Evolutionary conservation across 2,888 invertebrate genomes (phyloP).

Genomic region (Gortyna flavago): DNA sequence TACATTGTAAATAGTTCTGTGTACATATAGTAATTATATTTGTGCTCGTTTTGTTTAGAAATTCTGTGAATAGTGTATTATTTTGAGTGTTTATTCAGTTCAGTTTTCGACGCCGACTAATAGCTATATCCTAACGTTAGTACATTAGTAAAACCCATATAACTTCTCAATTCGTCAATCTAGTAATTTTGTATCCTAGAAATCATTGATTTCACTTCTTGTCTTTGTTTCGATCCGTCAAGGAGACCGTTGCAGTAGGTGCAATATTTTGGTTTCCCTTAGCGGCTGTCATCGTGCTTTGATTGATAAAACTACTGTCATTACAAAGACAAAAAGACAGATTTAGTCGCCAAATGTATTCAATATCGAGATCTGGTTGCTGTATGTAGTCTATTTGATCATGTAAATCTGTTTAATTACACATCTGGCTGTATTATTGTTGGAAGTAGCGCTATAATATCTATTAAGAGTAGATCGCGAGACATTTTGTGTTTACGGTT

Average conservation of each 20-base stretch:
- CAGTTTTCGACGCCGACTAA: conserved; percentile 91
- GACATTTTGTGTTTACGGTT: conserved; percentile 83
- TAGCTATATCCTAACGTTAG: conserved; percentile 83
- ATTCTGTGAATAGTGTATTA: conserved; percentile 91
- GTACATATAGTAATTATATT: conserved; percentile 94
- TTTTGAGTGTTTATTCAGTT: conserved; percentile 91
- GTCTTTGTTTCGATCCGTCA: conserved; percentile 90
- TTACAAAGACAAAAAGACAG: conserved; percentile 83
- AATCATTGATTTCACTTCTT: conserved; percentile 77
- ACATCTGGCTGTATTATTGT: conserved; percentile 72
- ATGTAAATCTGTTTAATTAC: conserved; percentile 79
- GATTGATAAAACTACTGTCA: conserved; percentile 85
- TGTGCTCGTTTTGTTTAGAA: conserved; percentile 91
- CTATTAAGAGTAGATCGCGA: conserved; percentile 75
- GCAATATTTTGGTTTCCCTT: conserved; percentile 87
- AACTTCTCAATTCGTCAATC: conserved; percentile 75
- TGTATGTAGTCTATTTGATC: conserved; percentile 75
- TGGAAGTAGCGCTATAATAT: conserved; percentile 73
- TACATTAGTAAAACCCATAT: conserved; percentile 83
- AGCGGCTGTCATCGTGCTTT: conserved; percentile 88
- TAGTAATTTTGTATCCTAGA: conserved; percentile 66
- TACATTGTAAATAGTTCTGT: conserved; percentile 93
- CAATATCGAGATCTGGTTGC: conserved; percentile 71
- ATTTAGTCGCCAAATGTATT: conserved; percentile 78
- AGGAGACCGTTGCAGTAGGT: conserved; percentile 89